These are phyloP conservation scores for Equus quagga DNA, from an alignment of 2,113 vertebrate genomes.

Conservation along the genomic window DNA sequence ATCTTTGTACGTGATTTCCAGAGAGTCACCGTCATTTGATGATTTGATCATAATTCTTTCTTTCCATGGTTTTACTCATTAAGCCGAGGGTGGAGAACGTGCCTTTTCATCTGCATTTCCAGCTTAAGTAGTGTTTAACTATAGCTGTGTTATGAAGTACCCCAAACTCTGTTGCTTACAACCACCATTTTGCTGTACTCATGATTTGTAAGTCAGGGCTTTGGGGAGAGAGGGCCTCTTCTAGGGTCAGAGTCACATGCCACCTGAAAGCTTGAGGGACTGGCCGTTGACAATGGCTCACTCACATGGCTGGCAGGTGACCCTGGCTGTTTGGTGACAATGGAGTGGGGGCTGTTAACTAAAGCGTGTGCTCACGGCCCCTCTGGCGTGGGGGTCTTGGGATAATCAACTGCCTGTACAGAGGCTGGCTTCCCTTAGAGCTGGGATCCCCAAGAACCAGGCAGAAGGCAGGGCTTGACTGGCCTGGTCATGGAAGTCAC, in stretches of 20 bases:
- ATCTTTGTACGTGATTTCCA: not conserved
- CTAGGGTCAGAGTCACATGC: no score
- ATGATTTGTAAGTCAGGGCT: not conserved
- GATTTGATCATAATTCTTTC: not conserved
- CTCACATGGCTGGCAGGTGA: not conserved
- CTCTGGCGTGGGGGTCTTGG: not conserved
- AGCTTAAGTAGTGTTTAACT: not conserved
- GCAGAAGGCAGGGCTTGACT: not conserved
- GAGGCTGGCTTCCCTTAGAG: not conserved
- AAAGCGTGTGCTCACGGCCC: not conserved
- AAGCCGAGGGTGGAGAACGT: not conserved
- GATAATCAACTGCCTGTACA: fast-evolving
- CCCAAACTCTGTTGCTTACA: not conserved
- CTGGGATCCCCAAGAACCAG: no score
- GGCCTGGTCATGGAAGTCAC: not conserved
- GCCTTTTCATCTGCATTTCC: not conserved
- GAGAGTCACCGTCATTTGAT: not conserved
- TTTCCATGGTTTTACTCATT: not conserved
- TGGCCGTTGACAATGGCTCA: not conserved
- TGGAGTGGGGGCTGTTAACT: not conserved
- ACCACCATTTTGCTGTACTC: not conserved
- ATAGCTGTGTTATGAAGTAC: not conserved
- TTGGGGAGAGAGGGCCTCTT: not conserved
- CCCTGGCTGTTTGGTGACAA: not conserved
- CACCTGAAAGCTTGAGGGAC: not conserved